Evolutionary conservation across 1,140 invertebrate species (phyloP).

Genomic region (Diabrotica undecimpunctata): DNA sequence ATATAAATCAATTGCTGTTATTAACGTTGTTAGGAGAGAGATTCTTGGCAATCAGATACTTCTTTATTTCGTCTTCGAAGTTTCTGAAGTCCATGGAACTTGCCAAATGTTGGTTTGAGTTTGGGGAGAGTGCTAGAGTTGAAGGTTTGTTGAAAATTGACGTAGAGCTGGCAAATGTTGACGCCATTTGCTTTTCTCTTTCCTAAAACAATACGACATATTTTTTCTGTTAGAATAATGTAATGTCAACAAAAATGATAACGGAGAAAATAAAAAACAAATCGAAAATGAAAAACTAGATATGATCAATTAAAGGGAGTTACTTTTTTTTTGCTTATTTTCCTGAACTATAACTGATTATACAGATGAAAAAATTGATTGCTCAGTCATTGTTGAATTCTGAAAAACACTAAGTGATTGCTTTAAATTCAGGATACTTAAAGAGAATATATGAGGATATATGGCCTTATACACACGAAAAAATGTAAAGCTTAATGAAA

Average conservation of each 20-base stretch:
- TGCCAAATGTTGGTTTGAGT: constrained; percentile 50
- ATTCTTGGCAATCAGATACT: constrained; percentile 51
- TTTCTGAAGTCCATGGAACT: constrained; percentile 49
- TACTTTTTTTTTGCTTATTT: no score
- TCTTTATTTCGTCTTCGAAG: constrained; percentile 51
- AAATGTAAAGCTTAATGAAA: no score
- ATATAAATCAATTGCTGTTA: background rate
- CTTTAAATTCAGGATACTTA: no score
- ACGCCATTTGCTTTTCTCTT: background rate
- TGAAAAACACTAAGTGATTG: no score
- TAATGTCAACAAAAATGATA: background rate
- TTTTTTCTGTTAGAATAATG: background rate
- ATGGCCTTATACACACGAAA: no score
- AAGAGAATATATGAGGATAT: no score
- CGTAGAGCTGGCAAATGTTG: constrained; percentile 46
- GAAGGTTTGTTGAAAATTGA: constrained; percentile 20
- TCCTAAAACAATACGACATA: background rate
- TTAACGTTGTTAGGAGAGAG: constrained; percentile 29
- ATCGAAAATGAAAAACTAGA: background rate
- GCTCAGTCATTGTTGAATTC: background rate
- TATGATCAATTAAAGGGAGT: no score
- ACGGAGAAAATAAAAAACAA: no score
- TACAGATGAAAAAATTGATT: constrained; percentile 44
- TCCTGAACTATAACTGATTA: constrained; percentile 34
- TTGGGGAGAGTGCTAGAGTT: constrained; percentile 44